Conservation (phyloP, 2,113 vertebrate genomes). For the Spea multiplicata region DNA sequence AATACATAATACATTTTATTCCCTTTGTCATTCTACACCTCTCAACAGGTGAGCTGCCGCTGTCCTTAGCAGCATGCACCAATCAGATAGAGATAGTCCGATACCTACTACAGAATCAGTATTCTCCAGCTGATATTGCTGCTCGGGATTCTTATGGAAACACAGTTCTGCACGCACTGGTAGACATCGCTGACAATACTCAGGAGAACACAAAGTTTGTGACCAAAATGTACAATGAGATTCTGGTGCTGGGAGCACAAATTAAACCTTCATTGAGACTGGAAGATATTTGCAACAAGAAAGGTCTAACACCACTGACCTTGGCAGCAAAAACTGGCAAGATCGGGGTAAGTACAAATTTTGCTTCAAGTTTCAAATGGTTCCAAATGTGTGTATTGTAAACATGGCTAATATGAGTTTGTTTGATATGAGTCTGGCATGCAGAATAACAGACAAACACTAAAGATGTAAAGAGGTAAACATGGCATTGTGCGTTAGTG, state of each 20-base stretch:
- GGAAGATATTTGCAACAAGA: slow-evolving; percentile 81
- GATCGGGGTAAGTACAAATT: slow-evolving; percentile 70
- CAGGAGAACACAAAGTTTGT: slow-evolving; percentile 86
- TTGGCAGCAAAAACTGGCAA: slow-evolving; percentile 89
- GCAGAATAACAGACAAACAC: too few relatives aligned
- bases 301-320: slow-evolving; percentile 81
- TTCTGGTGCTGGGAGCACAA: slow-evolving; percentile 74
- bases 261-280: slow-evolving; percentile 76
- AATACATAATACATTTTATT: neutral
- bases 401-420: too few relatives aligned
- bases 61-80: slow-evolving; percentile 92
- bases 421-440: too few relatives aligned
- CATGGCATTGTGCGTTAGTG: too few relatives aligned
- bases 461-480: too few relatives aligned
- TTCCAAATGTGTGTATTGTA: neutral
- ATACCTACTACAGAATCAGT: slow-evolving; percentile 81
- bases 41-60: slow-evolving; percentile 82
- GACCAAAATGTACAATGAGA: slow-evolving; percentile 84
- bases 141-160: slow-evolving; percentile 82
- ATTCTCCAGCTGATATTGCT: slow-evolving; percentile 65
- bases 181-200: slow-evolving; percentile 84
- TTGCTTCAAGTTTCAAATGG: neutral
- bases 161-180: slow-evolving; percentile 85
- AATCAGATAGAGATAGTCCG: slow-evolving; percentile 88
- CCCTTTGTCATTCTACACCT: slow-evolving; percentile 29